A percentile compares a stretch with the other conserved stretches of the same genome.
phyloP scores from a whole-genome alignment of 2,888 invertebrate species.

The Ctena decussata region DNA sequence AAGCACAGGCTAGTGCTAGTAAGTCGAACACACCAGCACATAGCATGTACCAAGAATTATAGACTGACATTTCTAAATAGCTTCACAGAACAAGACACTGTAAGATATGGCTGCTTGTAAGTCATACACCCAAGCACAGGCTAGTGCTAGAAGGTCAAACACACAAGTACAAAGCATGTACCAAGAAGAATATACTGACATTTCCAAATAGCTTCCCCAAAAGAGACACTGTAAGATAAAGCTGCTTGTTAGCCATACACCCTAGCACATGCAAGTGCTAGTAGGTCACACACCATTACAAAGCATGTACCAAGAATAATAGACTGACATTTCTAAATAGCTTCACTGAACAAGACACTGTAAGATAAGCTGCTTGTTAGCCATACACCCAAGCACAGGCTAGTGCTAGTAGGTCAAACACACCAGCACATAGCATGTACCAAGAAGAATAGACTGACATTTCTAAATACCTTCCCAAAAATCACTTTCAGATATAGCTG shows the following conservation, averaged over 20 bases:
- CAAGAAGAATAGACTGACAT: too few species aligned
- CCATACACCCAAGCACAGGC: too few species aligned
- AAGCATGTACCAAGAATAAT: not conserved
- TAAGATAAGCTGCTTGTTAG: not conserved
- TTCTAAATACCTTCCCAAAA: too few species aligned
- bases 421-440: too few species aligned
- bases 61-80: too few species aligned
- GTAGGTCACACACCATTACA: not conserved
- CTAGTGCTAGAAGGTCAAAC: not conserved
- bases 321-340: too few species aligned
- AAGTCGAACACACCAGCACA: not conserved
- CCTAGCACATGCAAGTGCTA: slow-evolving; percentile 34
- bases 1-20: slow-evolving; percentile 7
- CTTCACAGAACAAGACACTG: too few species aligned
- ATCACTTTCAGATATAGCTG: too few species aligned
- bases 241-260: not conserved
- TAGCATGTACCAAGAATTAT: not conserved
- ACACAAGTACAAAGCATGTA: not conserved
- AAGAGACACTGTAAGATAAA: too few species aligned
- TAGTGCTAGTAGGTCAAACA: too few species aligned
- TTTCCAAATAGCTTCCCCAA: not conserved
- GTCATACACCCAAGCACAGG: slow-evolving; percentile 1
- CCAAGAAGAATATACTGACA: not conserved
- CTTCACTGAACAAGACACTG: too few species aligned
- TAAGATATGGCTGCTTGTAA: too few species aligned